phyloP scores from a whole-genome alignment of 2,888 invertebrate genomes.

The Drosophila vallismaia region DNA sequence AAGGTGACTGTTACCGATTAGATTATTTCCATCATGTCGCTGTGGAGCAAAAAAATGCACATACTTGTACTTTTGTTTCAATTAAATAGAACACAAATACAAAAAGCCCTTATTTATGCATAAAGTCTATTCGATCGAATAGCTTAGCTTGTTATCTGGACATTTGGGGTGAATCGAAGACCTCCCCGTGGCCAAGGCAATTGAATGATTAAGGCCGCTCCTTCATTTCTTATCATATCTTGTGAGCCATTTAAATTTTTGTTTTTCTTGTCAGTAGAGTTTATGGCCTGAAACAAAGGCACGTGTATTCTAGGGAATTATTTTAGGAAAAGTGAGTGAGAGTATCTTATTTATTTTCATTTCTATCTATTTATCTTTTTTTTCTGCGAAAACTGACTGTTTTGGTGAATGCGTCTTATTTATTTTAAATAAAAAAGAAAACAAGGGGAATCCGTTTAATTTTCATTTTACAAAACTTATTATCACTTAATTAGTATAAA shows the following conservation, averaged over 20 bases:
- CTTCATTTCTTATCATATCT: constrained; percentile 37
- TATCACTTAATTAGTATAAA: not conserved
- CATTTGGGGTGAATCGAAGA: constrained; percentile 17
- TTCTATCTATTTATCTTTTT: not conserved
- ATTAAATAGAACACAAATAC: not conserved
- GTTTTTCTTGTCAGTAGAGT: constrained; percentile 7
- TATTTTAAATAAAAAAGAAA: not conserved
- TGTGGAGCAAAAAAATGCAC: not conserved
- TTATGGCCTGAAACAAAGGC: constrained; percentile 20
- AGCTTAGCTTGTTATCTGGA: constrained; percentile 18
- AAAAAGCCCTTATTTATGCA: constrained; percentile 2
- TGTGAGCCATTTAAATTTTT: constrained; percentile 3
- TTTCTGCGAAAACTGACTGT: not conserved
- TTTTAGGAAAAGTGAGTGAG: constrained; percentile 5
- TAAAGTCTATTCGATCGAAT: constrained; percentile 18
- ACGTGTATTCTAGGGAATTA: constrained; percentile 20
- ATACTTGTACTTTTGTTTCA: too few relatives aligned
- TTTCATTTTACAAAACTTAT: not conserved
- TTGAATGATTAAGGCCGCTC: constrained; percentile 25
- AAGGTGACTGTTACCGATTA: not conserved
- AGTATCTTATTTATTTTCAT: not conserved
- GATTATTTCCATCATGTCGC: constrained; percentile 1
- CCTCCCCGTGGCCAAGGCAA: constrained; percentile 26
- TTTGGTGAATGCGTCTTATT: not conserved
- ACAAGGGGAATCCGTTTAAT: not conserved